Conservation (phyloP, 2,113 vertebrate species). For the Zingel zingel region DNA sequence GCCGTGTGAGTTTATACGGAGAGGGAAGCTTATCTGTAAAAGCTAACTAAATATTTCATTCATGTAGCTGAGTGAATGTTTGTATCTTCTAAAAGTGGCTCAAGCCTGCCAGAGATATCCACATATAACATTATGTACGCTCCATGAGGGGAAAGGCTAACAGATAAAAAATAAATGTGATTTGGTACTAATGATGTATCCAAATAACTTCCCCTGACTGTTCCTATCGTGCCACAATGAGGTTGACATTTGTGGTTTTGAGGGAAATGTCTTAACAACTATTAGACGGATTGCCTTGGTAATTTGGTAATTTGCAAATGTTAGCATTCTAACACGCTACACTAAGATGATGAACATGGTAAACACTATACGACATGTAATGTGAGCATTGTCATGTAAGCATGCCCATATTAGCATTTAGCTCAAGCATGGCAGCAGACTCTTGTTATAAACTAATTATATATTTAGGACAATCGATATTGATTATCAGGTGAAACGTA, state of each 20-base stretch:
- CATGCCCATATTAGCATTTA: not conserved
- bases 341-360: not conserved
- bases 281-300: no score
- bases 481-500: not conserved
- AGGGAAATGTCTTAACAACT: no score
- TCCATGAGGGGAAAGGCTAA: not conserved
- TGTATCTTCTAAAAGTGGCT: conserved; percentile 58
- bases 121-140: conserved; percentile 23
- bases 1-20: conserved; percentile 32
- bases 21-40: conserved; percentile 77
- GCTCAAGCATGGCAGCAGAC: not conserved
- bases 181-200: not conserved
- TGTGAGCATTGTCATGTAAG: not conserved
- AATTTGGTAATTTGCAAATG: not conserved
- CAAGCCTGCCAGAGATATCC: conserved; percentile 38
- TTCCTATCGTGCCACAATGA: not conserved
- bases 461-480: not conserved
- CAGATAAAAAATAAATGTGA: not conserved
- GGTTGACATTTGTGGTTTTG: no score
- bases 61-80: conserved; percentile 74
- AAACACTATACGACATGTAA: no score
- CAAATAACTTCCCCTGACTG: not conserved
- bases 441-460: not conserved
- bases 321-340: not conserved
- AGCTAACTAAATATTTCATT: conserved; percentile 85